Evolutionary conservation across 2,888 invertebrate genomes (phyloP).

Genomic region (Drosophila subsilvestris): DNA sequence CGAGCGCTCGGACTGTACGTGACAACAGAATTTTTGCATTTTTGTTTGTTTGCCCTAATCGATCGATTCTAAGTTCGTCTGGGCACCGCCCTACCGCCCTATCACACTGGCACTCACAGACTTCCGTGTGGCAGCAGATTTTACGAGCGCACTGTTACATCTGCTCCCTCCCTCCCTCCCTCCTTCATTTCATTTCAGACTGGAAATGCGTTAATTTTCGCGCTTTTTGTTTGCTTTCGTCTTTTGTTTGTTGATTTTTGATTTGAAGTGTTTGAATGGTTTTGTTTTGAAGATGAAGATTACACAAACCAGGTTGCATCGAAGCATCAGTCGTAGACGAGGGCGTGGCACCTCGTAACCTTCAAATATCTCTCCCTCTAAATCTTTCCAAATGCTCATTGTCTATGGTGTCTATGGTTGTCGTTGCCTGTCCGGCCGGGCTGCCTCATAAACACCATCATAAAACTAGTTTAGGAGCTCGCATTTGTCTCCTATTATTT

Average conservation of each 20-base stretch:
- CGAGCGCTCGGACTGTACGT: conserved; percentile 42
- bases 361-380: conserved; percentile 49
- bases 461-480: conserved; percentile 71
- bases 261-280: conserved; percentile 42
- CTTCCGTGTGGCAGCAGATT: conserved; percentile 30
- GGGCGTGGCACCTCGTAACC: conserved; percentile 35
- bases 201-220: conserved; percentile 52
- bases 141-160: conserved; percentile 31
- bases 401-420: conserved; percentile 42
- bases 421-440: conserved; percentile 57
- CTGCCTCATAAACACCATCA: conserved; percentile 51
- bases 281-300: conserved; percentile 37
- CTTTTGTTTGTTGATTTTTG: conserved; percentile 42
- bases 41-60: conserved; percentile 35
- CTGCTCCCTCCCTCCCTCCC: neutral
- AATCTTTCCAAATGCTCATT: conserved; percentile 32
- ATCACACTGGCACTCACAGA: neutral
- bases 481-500: conserved; percentile 56
- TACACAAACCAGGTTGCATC: conserved; percentile 39
- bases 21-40: conserved; percentile 33
- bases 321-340: conserved; percentile 4
- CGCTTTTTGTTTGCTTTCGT: conserved; percentile 55
- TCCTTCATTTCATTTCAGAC: conserved; percentile 3
- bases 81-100: conserved; percentile 3
- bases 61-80: conserved; percentile 62